These are phyloP conservation scores for Dryobates pubescens DNA, from an alignment of 2,797 vertebrate genomes.

Conservation along the genomic window DNA sequence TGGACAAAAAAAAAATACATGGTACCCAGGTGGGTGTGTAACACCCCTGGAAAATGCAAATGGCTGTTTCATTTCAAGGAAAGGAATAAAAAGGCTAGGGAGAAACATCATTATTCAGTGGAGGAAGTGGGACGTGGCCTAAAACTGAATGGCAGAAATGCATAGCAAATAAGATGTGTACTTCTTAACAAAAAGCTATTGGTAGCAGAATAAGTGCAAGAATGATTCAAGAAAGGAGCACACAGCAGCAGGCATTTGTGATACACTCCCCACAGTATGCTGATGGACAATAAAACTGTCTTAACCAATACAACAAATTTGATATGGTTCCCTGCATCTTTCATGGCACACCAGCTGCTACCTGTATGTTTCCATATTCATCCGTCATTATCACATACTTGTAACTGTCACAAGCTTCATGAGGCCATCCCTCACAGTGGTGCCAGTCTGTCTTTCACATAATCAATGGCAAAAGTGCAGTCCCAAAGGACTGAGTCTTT, in stretches of 20 bases:
- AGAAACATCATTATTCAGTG: neutral
- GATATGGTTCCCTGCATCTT: neutral
- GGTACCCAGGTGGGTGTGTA: neutral
- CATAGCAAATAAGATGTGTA: rapidly evolving
- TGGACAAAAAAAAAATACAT: rapidly evolving
- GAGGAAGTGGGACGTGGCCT: neutral
- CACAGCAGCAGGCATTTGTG: neutral
- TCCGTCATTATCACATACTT: neutral
- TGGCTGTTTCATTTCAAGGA: neutral
- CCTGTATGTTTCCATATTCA: conserved; percentile 2
- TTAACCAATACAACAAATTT: neutral
- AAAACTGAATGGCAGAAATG: neutral
- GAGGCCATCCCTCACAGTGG: neutral
- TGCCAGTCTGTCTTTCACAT: neutral
- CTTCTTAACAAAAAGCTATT: neutral
- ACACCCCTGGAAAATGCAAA: neutral
- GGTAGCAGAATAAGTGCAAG: neutral
- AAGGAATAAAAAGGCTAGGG: neutral
- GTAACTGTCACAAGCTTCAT: neutral
- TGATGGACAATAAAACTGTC: neutral
- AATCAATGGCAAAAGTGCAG: neutral
- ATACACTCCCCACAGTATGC: neutral
- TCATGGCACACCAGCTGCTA: conserved; percentile 31
- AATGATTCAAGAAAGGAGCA: neutral
- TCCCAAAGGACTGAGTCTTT: neutral